Evolutionary conservation across 2,888 invertebrate species (phyloP).

Genomic region (Incurvaria masculella): DNA sequence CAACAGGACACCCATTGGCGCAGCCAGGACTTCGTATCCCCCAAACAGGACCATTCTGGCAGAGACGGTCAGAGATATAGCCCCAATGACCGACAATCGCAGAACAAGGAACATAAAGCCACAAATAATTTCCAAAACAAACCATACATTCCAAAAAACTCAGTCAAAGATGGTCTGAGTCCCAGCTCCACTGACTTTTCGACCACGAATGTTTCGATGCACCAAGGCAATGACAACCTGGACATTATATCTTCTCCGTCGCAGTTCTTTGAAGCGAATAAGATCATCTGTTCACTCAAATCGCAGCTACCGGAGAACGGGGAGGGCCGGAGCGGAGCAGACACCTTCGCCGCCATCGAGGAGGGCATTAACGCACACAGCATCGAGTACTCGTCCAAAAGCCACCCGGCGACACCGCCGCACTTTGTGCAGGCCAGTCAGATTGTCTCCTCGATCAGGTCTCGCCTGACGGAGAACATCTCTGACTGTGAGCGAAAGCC

Average conservation of each 20-base stretch:
- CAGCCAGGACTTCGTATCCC: neutral
- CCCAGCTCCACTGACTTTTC: neutral
- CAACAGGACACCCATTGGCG: neutral
- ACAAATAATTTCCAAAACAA: neutral
- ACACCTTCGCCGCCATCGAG: constrained; percentile 47
- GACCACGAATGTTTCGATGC: neutral
- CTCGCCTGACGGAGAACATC: constrained; percentile 34
- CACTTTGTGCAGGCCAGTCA: constrained; percentile 48
- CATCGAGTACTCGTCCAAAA: constrained; percentile 41
- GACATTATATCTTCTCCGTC: constrained; percentile 40
- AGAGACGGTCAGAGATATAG: neutral
- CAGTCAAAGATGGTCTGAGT: neutral
- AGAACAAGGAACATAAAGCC: neutral
- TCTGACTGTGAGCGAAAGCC: constrained; percentile 22
- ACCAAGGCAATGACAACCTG: neutral
- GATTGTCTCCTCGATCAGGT: constrained; percentile 44
- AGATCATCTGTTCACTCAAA: constrained; percentile 47
- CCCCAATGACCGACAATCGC: neutral
- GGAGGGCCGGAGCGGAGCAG: constrained; percentile 13
- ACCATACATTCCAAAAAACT: neutral
- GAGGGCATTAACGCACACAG: constrained; percentile 41
- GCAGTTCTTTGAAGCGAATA: constrained; percentile 46
- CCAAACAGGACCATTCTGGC: neutral
- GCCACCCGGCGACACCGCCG: constrained; percentile 45
- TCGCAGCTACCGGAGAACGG: constrained; percentile 40